Conservation (phyloP, 2,888 invertebrate species). For the Leptinotarsa peninsularis region DNA sequence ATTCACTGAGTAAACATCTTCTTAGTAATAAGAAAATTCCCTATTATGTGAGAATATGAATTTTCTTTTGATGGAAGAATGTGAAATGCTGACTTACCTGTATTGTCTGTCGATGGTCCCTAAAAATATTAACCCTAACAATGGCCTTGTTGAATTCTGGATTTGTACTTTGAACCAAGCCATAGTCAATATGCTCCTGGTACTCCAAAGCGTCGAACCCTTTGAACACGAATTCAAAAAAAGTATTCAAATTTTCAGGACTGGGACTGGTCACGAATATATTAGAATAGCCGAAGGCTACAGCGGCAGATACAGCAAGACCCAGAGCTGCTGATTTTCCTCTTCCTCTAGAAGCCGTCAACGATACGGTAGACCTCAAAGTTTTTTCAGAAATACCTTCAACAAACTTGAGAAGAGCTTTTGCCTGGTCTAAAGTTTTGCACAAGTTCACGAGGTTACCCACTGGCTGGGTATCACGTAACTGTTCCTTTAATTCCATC, state of each 20-base stretch:
- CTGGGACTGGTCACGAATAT: slow-evolving; percentile 98
- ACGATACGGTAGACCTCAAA: slow-evolving; percentile 87
- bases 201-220: slow-evolving; percentile 94
- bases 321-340: slow-evolving; percentile 99
- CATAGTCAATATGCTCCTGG: slow-evolving; percentile 96
- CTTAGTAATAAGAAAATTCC: no score
- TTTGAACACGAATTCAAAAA: slow-evolving; percentile 97
- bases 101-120: slow-evolving; percentile 92
- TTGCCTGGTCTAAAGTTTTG: slow-evolving; percentile 93
- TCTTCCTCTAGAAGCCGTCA: slow-evolving; percentile 96
- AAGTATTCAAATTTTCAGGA: slow-evolving; percentile 96
- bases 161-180: slow-evolving; percentile 93
- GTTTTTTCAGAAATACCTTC: slow-evolving; percentile 95
- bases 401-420: slow-evolving; percentile 91
- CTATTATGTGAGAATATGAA: no score
- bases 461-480: slow-evolving; percentile 92
- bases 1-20: no score
- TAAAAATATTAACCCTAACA: slow-evolving; percentile 90
- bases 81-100: slow-evolving; percentile 71
- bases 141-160: slow-evolving; percentile 97
- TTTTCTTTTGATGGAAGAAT: no score
- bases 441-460: slow-evolving; percentile 90
- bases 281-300: slow-evolving; percentile 86
- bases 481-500: slow-evolving; percentile 80
- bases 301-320: slow-evolving; percentile 87